phyloP scores from a whole-genome alignment of 2,888 invertebrate species.

The Heliconius hortense region DNA sequence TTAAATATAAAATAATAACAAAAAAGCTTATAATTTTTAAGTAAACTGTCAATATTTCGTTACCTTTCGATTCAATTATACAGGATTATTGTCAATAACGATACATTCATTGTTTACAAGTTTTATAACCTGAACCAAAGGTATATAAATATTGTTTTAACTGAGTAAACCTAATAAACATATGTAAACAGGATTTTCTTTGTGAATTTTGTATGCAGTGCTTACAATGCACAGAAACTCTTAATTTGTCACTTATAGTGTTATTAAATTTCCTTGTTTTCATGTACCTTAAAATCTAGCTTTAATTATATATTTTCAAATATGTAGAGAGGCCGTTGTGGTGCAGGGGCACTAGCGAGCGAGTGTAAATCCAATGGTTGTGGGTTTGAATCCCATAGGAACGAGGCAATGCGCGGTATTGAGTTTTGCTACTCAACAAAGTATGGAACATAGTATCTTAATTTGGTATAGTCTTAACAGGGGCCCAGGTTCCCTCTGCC shows the following conservation, averaged over 20 bases:
- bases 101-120: conserved; percentile 25
- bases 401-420: no score
- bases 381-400: no score
- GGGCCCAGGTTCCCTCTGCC: no score
- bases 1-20: background rate
- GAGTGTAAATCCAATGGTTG: no score
- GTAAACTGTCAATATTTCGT: conserved; percentile 24
- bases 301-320: no score
- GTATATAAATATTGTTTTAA: conserved; percentile 48
- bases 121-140: conserved; percentile 15
- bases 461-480: no score
- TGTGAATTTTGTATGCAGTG: conserved; percentile 15
- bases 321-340: no score
- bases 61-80: conserved; percentile 34
- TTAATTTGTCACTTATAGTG: background rate
- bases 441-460: no score
- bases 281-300: no score
- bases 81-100: conserved; percentile 35
- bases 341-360: no score
- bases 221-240: conserved; percentile 24
- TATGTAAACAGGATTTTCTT: conserved; percentile 49
- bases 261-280: no score
- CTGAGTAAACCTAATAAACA: conserved; percentile 54
- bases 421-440: no score
- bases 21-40: background rate